A percentile compares a stretch with the other conserved stretches of the same genome.
These are phyloP conservation scores for Cryptotermes secundus DNA, from an alignment of 1,140 invertebrate species.

Conservation along the genomic window DNA sequence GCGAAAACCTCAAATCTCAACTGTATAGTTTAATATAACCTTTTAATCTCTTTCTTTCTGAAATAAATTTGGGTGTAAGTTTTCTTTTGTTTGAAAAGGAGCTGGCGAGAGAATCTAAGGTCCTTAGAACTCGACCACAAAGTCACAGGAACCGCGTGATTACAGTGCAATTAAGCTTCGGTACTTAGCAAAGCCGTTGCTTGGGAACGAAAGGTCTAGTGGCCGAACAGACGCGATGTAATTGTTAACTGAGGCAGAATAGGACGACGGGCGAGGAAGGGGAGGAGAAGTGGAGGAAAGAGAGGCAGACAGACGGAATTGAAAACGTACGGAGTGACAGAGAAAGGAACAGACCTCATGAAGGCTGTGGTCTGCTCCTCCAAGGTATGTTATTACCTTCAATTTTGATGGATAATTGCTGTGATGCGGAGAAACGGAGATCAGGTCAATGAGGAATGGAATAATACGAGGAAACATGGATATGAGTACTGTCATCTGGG, in stretches of 20 bases:
- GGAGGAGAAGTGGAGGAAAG: not conserved
- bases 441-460: not conserved
- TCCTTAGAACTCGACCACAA: not conserved
- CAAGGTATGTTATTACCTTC: slow-evolving; percentile 32
- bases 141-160: slow-evolving; percentile 23
- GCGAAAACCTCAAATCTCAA: not conserved
- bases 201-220: not conserved
- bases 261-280: not conserved
- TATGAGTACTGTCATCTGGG: too few species aligned
- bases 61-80: not conserved
- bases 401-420: slow-evolving; percentile 31
- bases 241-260: slow-evolving; percentile 27
- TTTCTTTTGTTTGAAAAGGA: not conserved
- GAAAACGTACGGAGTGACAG: not conserved
- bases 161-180: slow-evolving; percentile 30
- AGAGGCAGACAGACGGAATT: not conserved
- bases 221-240: slow-evolving; percentile 12
- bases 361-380: slow-evolving; percentile 26
- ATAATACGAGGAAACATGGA: not conserved
- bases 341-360: not conserved
- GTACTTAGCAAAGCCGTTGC: slow-evolving; percentile 28
- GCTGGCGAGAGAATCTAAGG: not conserved
- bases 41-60: not conserved
- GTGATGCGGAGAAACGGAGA: not conserved
- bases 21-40: slow-evolving; percentile 9